Percentiles rank a stretch among this genome's conserved stretches.
These are phyloP conservation scores for Melanaphis sacchari DNA, from an alignment of 1,140 invertebrate species.

Conservation along the genomic window DNA sequence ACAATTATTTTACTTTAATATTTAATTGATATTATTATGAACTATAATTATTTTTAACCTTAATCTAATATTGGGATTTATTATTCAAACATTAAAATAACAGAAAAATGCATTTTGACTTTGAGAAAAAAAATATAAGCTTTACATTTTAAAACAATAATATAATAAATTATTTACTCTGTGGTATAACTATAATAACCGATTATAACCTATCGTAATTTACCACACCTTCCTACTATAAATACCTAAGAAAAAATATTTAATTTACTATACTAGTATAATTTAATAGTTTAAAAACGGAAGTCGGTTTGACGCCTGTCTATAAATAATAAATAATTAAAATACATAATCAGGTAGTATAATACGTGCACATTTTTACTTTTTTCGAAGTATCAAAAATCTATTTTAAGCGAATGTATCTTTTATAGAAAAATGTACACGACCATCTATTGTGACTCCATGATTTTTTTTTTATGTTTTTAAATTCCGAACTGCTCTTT, in stretches of 20 bases:
- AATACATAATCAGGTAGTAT: not conserved
- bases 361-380: not conserved
- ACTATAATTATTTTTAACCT: not conserved
- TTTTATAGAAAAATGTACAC: not conserved
- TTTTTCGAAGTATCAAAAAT: not conserved
- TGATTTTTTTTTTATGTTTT: conserved; percentile 20
- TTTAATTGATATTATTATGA: not conserved
- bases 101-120: too few relatives aligned
- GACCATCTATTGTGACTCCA: not conserved
- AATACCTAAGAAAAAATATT: not conserved
- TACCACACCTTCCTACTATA: not conserved
- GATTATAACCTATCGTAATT: not conserved
- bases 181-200: not conserved
- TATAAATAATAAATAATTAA: not conserved
- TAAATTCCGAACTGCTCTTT: conserved; percentile 23
- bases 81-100: not conserved
- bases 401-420: not conserved
- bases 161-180: too few relatives aligned
- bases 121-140: too few relatives aligned
- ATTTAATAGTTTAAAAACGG: not conserved
- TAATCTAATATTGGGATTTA: not conserved
- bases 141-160: not conserved
- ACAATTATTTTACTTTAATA: not conserved
- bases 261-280: too few relatives aligned
- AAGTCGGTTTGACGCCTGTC: not conserved